A percentile compares a stretch with the other conserved stretches of the same genome.
Evolutionary conservation across 2,113 vertebrate species (phyloP).

Genomic region (Gobius niger): DNA sequence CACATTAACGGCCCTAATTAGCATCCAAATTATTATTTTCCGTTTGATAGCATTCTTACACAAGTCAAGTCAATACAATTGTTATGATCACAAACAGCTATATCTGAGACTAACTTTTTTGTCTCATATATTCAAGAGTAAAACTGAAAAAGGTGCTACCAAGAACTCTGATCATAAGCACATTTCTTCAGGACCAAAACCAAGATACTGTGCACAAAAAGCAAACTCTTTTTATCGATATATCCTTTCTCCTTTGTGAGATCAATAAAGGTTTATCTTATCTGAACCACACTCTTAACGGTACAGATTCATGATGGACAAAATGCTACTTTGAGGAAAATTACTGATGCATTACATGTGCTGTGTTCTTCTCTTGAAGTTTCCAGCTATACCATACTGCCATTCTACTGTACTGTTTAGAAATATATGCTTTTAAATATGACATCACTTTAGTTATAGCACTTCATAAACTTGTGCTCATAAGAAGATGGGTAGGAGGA

Average conservation of each 20-base stretch:
- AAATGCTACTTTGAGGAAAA: background rate
- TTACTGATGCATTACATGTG: background rate
- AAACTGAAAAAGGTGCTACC: too few species aligned
- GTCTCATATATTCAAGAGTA: too few species aligned
- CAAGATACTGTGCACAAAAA: too few species aligned
- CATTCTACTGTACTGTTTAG: background rate
- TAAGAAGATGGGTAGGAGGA: background rate
- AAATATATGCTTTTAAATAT: background rate
- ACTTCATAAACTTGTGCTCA: constrained; percentile 4
- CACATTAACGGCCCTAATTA: constrained; percentile 13
- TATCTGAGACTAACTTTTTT: too few species aligned
- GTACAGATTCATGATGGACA: background rate
- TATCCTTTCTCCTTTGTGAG: too few species aligned
- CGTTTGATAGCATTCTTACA: constrained; percentile 1
- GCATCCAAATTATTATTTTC: constrained; percentile 26
- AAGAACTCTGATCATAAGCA: too few species aligned
- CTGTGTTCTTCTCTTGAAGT: background rate
- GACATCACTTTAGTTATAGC: background rate
- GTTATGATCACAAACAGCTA: background rate
- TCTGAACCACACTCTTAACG: too few species aligned
- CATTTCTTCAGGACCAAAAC: too few species aligned
- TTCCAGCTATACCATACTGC: background rate
- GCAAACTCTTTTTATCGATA: too few species aligned
- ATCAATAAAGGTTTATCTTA: too few species aligned
- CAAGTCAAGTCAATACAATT: constrained; percentile 1